Conservation (phyloP, 2,888 invertebrate species). For the Lasioglossum malachurum region DNA sequence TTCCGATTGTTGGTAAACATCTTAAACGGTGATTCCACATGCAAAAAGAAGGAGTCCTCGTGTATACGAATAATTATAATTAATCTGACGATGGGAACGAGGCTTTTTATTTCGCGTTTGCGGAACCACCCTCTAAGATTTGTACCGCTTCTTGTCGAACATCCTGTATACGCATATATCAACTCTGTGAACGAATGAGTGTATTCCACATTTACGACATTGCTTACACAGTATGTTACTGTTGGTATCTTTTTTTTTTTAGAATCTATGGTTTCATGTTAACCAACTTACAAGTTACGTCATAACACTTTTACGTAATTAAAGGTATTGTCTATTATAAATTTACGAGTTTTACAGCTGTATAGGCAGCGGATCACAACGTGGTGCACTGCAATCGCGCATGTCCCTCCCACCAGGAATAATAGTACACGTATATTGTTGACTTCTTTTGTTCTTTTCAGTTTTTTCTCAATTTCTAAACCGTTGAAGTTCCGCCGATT, state of each 20-base stretch:
- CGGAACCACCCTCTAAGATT: neutral
- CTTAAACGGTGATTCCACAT: neutral
- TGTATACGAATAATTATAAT: neutral
- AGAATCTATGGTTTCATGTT: slow-evolving; percentile 60
- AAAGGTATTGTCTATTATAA: slow-evolving; percentile 81
- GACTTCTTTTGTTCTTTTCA: neutral
- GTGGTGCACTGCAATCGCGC: slow-evolving; percentile 50
- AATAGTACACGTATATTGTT: slow-evolving; percentile 31
- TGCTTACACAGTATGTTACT: slow-evolving; percentile 62
- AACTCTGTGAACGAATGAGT: slow-evolving; percentile 70
- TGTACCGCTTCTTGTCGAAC: neutral
- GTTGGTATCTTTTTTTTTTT: slow-evolving; percentile 63
- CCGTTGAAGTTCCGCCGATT: slow-evolving; percentile 16
- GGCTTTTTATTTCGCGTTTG: neutral
- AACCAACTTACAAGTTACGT: slow-evolving; percentile 61
- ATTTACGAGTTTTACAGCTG: slow-evolving; percentile 68
- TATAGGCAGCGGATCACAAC: slow-evolving; percentile 54
- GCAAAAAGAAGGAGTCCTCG: neutral
- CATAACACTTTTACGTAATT: slow-evolving; percentile 73
- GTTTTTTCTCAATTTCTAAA: neutral
- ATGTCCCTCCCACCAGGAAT: slow-evolving; percentile 42
- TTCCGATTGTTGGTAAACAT: neutral
- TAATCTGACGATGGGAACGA: neutral
- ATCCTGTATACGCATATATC: slow-evolving; percentile 45
- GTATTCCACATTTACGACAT: slow-evolving; percentile 63